These are phyloP conservation scores for Amphipoea lucens DNA, from an alignment of 2,888 invertebrate genomes.

Conservation along the genomic window DNA sequence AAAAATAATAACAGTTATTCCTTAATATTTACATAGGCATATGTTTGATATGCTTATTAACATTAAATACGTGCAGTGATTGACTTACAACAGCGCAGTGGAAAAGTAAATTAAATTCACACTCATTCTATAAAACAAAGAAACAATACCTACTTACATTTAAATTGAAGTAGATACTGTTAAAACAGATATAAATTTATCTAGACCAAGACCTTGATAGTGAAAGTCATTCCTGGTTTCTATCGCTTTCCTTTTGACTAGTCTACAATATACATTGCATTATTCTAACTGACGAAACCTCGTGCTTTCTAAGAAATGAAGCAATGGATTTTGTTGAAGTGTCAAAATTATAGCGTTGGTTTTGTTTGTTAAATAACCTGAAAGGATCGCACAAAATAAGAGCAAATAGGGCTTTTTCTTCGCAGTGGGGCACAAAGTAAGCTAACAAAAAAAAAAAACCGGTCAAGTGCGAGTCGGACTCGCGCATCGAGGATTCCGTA, in stretches of 20 bases:
- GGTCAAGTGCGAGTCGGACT: too few species aligned
- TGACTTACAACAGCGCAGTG: constrained; percentile 19
- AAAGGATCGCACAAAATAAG: too few species aligned
- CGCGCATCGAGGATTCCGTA: too few species aligned
- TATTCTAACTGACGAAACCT: background rate
- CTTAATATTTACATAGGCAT: constrained; percentile 14
- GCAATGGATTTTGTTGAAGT: background rate
- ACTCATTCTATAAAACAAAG: constrained; percentile 45
- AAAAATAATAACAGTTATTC: background rate
- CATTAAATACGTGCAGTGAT: constrained; percentile 23
- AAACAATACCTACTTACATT: constrained; percentile 45
- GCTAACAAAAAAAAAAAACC: too few species aligned
- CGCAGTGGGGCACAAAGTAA: too few species aligned
- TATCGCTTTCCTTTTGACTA: background rate
- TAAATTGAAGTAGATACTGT: constrained; percentile 24
- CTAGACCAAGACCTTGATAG: constrained; percentile 10
- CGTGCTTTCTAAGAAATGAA: background rate
- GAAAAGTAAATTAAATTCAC: constrained; percentile 53
- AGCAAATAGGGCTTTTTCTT: too few species aligned
- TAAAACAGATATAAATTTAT: constrained; percentile 21
- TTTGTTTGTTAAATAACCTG: background rate
- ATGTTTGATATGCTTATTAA: constrained; percentile 49
- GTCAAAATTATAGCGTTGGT: background rate
- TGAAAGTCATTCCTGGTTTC: constrained; percentile 4
- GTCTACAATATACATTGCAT: background rate